Percentiles rank a stretch among this genome's conserved stretches.
These are phyloP conservation scores for Alectura lathami DNA, from an alignment of 2,113 vertebrate genomes.

Conservation along the genomic window DNA sequence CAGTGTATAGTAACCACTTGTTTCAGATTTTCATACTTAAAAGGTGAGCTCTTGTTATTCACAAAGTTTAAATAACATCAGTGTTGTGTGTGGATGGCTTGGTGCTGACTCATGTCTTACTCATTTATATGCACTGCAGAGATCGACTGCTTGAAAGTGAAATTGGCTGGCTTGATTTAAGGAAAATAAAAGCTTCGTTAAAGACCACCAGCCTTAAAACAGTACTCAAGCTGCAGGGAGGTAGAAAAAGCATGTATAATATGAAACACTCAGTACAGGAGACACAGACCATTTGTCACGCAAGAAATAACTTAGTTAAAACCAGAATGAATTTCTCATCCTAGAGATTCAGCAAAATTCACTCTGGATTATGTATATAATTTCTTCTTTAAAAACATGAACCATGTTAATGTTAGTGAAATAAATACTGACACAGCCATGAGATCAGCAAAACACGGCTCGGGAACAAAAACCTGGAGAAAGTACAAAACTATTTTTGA, in stretches of 20 bases:
- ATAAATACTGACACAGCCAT: background rate
- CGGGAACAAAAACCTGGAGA: background rate
- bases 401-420: background rate
- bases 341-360: background rate
- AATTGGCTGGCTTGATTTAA: background rate
- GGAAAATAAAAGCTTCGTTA: background rate
- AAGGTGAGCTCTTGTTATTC: background rate
- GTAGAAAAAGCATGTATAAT: background rate
- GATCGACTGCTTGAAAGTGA: background rate
- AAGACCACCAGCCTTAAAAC: background rate
- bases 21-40: background rate
- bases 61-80: background rate
- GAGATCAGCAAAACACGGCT: background rate
- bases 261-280: background rate
- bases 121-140: background rate
- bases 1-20: background rate
- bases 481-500: background rate
- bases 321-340: background rate
- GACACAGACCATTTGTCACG: background rate
- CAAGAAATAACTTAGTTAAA: background rate
- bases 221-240: background rate
- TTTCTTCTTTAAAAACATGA: background rate
- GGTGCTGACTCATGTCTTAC: background rate
- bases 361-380: accelerated
- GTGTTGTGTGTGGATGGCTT: background rate